Evolutionary conservation across 2,888 invertebrate genomes (phyloP), one percentile per base, ranked within the genome.

Genomic region (Tachina fera): DNA sequence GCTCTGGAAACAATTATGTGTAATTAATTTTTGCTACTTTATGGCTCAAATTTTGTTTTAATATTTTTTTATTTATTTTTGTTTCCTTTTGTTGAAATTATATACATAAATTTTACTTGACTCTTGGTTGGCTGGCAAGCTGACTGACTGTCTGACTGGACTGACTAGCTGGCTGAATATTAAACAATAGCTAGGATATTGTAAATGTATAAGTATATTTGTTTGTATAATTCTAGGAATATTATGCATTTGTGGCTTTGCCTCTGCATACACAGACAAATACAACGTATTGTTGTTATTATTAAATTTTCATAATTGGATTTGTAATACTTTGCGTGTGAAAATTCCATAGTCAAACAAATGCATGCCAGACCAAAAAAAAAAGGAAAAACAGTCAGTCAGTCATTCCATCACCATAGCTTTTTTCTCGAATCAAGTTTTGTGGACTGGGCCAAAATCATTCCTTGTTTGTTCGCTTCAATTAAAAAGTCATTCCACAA

Each of bases 221-320:
- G 14, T 3, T 11, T 45, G 53, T 19, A n/a, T 22, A 45, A n/a
- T 56, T 45, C 53, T 60, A 53, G 53, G 31, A 45, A 13, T 49
- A 53, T 41, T 71, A n/a, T 79, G 71, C 45, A 63, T 53, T 71
- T 71, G 47, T 63, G 13, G 53, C 53, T 56, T 63, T 19, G 41
- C 49, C 63, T 41, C 56, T 45, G n/a, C 51, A 63, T 22, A 68
- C 67, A 77, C 14, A 77, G 47, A 60, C 13, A 45, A 61, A 6
- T n/a, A 53, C 14, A 61, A 70, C 53, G 61, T 51, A 51, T 83
- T 77, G 47, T 63, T 72, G 78, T 80, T 86, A 83, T 83, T 86
- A 86, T 83, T 86, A 79, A 83, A 83, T 86, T 82, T 56, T 83
- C 86, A 86, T 86, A 86, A 86, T 86, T 86, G 83, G 86, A 83